These are phyloP conservation scores for Chloroceryle aenea DNA, from an alignment of 2,113 vertebrate species.

Conservation along the genomic window DNA sequence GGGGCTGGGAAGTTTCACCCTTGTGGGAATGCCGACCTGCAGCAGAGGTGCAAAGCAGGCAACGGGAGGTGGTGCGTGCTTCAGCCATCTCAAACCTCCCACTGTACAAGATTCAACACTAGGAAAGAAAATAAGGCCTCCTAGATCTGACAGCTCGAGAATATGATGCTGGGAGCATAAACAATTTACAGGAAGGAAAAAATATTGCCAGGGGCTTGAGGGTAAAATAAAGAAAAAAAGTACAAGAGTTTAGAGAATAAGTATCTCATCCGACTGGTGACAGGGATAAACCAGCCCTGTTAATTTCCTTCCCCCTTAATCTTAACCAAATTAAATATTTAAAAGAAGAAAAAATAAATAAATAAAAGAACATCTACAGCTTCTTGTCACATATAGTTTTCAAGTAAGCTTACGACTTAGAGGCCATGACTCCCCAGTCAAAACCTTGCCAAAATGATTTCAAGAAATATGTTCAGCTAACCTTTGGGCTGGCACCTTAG, in stretches of 20 bases:
- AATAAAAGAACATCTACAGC: neutral
- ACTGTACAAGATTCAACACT: neutral
- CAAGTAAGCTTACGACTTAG: constrained; percentile 65
- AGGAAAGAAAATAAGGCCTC: neutral
- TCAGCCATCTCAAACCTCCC: neutral
- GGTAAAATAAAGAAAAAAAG: neutral
- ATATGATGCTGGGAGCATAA: neutral
- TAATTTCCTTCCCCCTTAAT: neutral
- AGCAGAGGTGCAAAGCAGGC: neutral
- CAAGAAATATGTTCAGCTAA: constrained; percentile 93
- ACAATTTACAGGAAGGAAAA: neutral
- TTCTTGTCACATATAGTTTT: constrained; percentile 13
- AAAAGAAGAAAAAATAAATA: neutral
- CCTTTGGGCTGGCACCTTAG: constrained; percentile 98
- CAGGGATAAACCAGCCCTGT: neutral
- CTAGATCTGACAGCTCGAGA: neutral
- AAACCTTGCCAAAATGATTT: constrained; percentile 83
- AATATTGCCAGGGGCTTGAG: neutral
- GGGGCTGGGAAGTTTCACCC: neutral
- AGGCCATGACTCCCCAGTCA: constrained; percentile 77
- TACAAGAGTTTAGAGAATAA: neutral
- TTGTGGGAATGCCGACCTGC: neutral
- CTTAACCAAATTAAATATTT: neutral
- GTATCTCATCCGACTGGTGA: neutral
- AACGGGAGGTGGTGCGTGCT: neutral